Percentiles rank a stretch among this genome's conserved stretches.
phyloP scores from a whole-genome alignment of 1,140 invertebrate species.

The Lordiphosa clarofinis region DNA sequence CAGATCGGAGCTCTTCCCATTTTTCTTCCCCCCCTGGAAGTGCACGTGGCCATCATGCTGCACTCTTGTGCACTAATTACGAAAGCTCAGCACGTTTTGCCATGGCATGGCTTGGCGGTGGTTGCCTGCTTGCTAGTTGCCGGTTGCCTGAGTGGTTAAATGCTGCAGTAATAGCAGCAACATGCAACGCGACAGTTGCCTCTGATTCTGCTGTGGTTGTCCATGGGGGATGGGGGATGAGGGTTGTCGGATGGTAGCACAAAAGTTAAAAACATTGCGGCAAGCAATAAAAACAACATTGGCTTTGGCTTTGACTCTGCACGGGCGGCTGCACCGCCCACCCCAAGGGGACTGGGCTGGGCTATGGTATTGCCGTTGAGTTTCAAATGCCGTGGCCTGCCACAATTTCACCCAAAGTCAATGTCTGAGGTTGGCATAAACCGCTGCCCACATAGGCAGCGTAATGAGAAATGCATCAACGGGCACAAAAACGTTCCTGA shows the following conservation, averaged over 20 bases:
- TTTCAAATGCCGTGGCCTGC: constrained; percentile 39
- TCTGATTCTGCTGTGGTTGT: constrained; percentile 2
- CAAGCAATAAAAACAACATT: constrained; percentile 73
- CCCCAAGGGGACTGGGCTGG: no score
- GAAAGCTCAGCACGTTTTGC: constrained; percentile 74
- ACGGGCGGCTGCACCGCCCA: background rate
- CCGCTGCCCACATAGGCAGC: constrained; percentile 19
- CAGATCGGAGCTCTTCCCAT: background rate
- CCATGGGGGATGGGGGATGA: constrained; percentile 4
- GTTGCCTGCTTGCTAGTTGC: constrained; percentile 29
- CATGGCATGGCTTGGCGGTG: constrained; percentile 42
- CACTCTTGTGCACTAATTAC: constrained; percentile 73
- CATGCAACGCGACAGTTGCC: constrained; percentile 70
- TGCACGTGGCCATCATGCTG: constrained; percentile 61
- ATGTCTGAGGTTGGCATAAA: constrained; percentile 52
- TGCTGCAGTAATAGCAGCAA: constrained; percentile 74
- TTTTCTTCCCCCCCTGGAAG: constrained; percentile 9
- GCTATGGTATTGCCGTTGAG: constrained; percentile 35
- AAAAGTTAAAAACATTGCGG: constrained; percentile 75
- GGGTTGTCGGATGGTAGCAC: constrained; percentile 21
- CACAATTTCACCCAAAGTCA: constrained; percentile 68
- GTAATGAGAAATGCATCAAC: constrained; percentile 52
- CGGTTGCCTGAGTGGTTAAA: constrained; percentile 68
- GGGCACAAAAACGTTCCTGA: constrained; percentile 21
- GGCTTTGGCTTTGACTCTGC: constrained; percentile 42